Evolutionary conservation across 2,797 vertebrate species (phyloP).

Genomic region (Rhinatrema bivittatum): DNA sequence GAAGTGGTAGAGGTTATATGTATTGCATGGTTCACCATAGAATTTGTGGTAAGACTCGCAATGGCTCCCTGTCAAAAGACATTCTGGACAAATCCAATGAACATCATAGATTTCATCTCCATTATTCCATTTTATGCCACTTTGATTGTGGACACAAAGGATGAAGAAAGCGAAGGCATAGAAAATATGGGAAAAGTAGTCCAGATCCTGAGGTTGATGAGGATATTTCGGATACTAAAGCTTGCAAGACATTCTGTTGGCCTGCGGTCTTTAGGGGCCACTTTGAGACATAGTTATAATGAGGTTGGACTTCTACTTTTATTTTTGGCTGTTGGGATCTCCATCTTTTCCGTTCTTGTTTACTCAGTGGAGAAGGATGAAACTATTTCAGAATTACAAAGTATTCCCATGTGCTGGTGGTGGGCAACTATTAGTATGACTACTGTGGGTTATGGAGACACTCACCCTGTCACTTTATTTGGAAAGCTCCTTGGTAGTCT

Average conservation of each 20-base stretch:
- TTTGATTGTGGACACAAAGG: constrained; percentile 75
- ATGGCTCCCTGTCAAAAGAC: constrained; percentile 79
- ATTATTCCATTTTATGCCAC: constrained; percentile 92
- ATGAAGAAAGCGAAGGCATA: constrained; percentile 82
- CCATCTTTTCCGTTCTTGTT: constrained; percentile 93
- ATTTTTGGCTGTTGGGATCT: constrained; percentile 93
- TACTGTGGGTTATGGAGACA: constrained; percentile 93
- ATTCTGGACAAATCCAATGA: constrained; percentile 84
- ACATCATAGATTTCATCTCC: constrained; percentile 93
- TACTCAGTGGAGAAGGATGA: constrained; percentile 93
- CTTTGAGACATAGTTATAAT: constrained; percentile 89
- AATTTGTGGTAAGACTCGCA: constrained; percentile 75
- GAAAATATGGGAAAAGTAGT: constrained; percentile 94
- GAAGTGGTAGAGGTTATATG: constrained; percentile 79
- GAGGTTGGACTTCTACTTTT: constrained; percentile 92
- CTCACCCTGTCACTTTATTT: constrained; percentile 77
- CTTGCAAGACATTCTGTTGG: constrained; percentile 90
- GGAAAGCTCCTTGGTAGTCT: constrained; percentile 88
- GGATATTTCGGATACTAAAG: constrained; percentile 93
- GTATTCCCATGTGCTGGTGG: constrained; percentile 95
- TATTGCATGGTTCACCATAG: constrained; percentile 82
- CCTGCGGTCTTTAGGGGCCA: constrained; percentile 84
- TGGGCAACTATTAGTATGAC: constrained; percentile 99
- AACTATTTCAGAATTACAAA: constrained; percentile 69
- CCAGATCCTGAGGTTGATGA: constrained; percentile 90